Evolutionary conservation across 2,888 invertebrate species (phyloP).

Genomic region (Caenorhabditis sp.): DNA sequence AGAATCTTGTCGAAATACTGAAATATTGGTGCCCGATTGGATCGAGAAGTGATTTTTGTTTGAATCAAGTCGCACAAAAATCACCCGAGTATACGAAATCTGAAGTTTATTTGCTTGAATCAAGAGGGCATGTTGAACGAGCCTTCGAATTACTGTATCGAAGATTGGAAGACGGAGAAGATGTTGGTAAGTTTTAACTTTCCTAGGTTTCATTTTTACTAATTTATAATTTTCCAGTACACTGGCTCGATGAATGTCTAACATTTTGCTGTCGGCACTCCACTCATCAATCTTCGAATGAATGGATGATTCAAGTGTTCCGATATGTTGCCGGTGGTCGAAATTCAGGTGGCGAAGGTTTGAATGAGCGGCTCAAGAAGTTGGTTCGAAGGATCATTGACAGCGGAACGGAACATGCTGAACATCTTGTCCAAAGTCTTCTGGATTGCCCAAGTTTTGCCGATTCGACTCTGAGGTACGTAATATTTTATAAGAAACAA

Average conservation of each 20-base stretch:
- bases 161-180: slow-evolving; percentile 15
- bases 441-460: slow-evolving; percentile 19
- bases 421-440: slow-evolving; percentile 19
- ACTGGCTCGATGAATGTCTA: slow-evolving; percentile 43
- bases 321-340: slow-evolving; percentile 13
- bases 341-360: slow-evolving; percentile 7
- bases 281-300: slow-evolving; percentile 20
- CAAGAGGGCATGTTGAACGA: slow-evolving; percentile 45
- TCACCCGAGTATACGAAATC: slow-evolving; percentile 20
- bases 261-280: slow-evolving; percentile 30
- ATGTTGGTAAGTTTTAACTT: neutral
- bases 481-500: neutral
- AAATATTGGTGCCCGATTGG: slow-evolving; percentile 63
- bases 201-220: neutral
- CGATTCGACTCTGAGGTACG: slow-evolving; percentile 15
- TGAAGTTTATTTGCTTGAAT: slow-evolving; percentile 46
- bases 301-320: slow-evolving; percentile 50
- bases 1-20: slow-evolving; percentile 41
- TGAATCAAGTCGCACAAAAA: slow-evolving; percentile 51
- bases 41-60: slow-evolving; percentile 56
- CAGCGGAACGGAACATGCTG: slow-evolving; percentile 32
- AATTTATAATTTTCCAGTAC: slow-evolving; percentile 13
- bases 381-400: slow-evolving; percentile 30
- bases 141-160: slow-evolving; percentile 61
- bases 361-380: slow-evolving; percentile 15